Percentiles rank a stretch among this genome's conserved stretches.
phyloP scores from a whole-genome alignment of 1,140 invertebrate genomes.

The Drosophila ohnishii region DNA sequence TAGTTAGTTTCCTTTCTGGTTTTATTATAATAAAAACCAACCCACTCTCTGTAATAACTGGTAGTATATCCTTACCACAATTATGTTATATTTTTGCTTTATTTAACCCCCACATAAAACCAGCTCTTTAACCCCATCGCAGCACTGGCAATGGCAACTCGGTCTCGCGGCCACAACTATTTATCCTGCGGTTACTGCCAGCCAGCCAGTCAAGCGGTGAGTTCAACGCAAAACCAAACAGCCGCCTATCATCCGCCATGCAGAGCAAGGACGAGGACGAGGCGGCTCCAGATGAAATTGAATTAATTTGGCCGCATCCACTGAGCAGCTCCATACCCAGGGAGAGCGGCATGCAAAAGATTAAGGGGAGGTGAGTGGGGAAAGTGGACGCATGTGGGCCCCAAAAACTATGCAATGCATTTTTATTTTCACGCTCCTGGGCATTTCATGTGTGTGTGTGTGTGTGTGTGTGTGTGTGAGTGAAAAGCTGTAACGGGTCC shows the following conservation, averaged over 20 bases:
- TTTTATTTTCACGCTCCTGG: slow-evolving; percentile 38
- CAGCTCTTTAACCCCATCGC: slow-evolving; percentile 1
- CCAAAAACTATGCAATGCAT: slow-evolving; percentile 39
- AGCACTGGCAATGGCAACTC: slow-evolving; percentile 17
- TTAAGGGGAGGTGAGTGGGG: slow-evolving; percentile 10
- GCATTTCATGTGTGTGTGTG: slow-evolving; percentile 5
- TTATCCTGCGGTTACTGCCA: slow-evolving; percentile 25
- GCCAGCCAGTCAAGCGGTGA: slow-evolving; percentile 33
- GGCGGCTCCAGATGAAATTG: slow-evolving; percentile 47
- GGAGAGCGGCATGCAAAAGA: slow-evolving; percentile 43
- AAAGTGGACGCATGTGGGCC: slow-evolving; percentile 12
- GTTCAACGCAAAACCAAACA: slow-evolving; percentile 27
- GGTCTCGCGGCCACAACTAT: slow-evolving; percentile 13
- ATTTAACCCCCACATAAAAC: not conserved
- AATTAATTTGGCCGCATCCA: slow-evolving; percentile 63
- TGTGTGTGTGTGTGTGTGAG: not conserved
- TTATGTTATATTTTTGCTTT: not conserved
- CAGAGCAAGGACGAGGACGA: slow-evolving; percentile 28
- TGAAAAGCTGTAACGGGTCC: not conserved
- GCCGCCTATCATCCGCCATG: slow-evolving; percentile 38
- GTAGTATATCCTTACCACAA: not conserved
- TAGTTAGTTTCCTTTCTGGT: too few species aligned
- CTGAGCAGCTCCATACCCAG: slow-evolving; percentile 7
- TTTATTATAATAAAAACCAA: not conserved
- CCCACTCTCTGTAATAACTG: not conserved